These are phyloP conservation scores for Ephestia elutella DNA, from an alignment of 1,140 invertebrate genomes.

Conservation along the genomic window DNA sequence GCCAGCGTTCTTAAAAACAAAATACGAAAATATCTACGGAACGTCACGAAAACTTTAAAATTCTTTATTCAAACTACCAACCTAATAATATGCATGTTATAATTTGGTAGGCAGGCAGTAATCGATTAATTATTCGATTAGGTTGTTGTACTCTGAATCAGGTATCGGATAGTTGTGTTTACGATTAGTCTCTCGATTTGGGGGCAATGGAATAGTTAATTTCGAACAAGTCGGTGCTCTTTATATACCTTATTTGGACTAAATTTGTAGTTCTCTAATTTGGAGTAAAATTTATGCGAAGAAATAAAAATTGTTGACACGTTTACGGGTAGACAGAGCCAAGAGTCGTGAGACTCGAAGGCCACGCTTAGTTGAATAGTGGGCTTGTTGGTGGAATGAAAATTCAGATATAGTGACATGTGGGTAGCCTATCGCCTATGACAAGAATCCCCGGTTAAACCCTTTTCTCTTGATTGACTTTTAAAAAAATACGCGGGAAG, in stretches of 20 bases:
- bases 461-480: no score
- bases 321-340: no score
- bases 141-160: slow-evolving; percentile 42
- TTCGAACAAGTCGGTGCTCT: slow-evolving; percentile 3
- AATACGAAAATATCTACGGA: no score
- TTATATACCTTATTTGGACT: not conserved
- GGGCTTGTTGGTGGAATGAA: no score
- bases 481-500: no score
- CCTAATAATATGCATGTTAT: slow-evolving; percentile 5
- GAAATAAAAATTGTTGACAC: not conserved
- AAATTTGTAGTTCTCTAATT: not conserved
- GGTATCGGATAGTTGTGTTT: slow-evolving; percentile 19
- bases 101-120: slow-evolving; percentile 33
- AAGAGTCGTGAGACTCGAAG: no score
- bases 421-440: no score
- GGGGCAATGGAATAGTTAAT: slow-evolving; percentile 9
- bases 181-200: slow-evolving; percentile 7
- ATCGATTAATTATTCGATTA: slow-evolving; percentile 47
- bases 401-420: no score
- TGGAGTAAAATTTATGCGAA: not conserved
- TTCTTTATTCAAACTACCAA: not conserved
- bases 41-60: not conserved
- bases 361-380: no score
- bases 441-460: no score
- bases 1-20: no score